Evolutionary conservation across 2,888 invertebrate genomes (phyloP).

Genomic region (Allophyes oxyacanthae): DNA sequence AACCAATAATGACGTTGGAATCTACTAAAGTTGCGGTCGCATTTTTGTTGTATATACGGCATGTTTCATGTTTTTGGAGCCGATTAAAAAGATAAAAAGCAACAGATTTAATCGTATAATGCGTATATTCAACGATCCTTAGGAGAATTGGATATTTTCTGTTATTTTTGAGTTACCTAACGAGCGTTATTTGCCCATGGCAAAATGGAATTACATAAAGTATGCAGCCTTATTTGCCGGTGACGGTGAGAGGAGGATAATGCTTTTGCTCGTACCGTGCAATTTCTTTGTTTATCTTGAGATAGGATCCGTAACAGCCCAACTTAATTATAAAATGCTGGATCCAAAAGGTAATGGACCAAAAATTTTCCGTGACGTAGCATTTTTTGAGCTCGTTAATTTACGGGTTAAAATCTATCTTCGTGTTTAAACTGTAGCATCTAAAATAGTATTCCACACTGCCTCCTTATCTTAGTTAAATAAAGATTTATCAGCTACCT

Average conservation of each 20-base stretch:
- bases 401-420: constrained; percentile 13
- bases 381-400: background rate
- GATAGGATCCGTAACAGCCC: constrained; percentile 22
- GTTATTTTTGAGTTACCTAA: constrained; percentile 5
- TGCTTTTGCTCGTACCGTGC: constrained; percentile 13
- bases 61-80: constrained; percentile 5
- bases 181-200: constrained; percentile 12
- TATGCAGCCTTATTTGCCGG: constrained; percentile 26
- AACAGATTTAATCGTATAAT: constrained; percentile 14
- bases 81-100: constrained; percentile 16
- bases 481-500: constrained; percentile 80
- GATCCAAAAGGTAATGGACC: constrained; percentile 10
- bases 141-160: constrained; percentile 20
- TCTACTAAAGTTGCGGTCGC: constrained; percentile 11
- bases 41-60: constrained; percentile 16
- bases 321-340: constrained; percentile 29
- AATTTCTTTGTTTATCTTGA: constrained; percentile 35
- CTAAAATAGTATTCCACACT: constrained; percentile 64
- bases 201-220: constrained; percentile 25
- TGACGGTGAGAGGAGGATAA: constrained; percentile 16
- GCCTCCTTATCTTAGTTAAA: constrained; percentile 78
- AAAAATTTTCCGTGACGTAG: constrained; percentile 1
- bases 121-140: constrained; percentile 13
- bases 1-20: constrained; percentile 32
- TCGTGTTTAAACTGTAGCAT: constrained; percentile 20